phyloP scores from a whole-genome alignment of 2,797 vertebrate species.

The Thamnophis elegans region DNA sequence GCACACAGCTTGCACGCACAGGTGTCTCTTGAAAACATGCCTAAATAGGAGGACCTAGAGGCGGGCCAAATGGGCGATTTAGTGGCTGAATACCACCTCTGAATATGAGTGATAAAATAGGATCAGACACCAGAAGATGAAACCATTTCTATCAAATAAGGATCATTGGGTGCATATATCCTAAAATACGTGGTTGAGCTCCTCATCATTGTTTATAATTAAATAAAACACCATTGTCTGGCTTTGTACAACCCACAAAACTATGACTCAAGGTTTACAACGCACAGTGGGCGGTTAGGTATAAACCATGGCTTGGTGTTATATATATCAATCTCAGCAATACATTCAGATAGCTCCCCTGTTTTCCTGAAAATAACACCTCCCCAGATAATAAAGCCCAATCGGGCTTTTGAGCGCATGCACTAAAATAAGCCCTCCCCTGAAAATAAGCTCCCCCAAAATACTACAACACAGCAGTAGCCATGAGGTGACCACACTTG shows the following conservation, averaged over 20 bases:
- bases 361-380: too few species aligned
- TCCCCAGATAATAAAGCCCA: too few species aligned
- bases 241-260: not conserved
- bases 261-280: not conserved
- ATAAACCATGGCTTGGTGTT: not conserved
- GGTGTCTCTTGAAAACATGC: too few species aligned
- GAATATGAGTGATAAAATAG: not conserved
- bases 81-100: too few species aligned
- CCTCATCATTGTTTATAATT: not conserved
- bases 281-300: not conserved
- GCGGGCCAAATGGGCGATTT: too few species aligned
- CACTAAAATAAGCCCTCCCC: too few species aligned
- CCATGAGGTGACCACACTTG: too few species aligned
- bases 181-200: not conserved
- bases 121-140: not conserved
- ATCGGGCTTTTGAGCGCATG: too few species aligned
- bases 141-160: not conserved
- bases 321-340: not conserved
- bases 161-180: not conserved
- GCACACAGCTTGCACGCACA: too few species aligned
- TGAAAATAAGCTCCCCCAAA: too few species aligned
- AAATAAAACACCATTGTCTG: not conserved
- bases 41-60: too few species aligned
- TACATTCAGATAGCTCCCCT: not conserved
- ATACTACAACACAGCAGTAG: too few species aligned